Percentiles rank a stretch among this genome's conserved stretches.
Conservation (phyloP, 2,888 invertebrate genomes). For the Cylindroiulus punctatus region DNA sequence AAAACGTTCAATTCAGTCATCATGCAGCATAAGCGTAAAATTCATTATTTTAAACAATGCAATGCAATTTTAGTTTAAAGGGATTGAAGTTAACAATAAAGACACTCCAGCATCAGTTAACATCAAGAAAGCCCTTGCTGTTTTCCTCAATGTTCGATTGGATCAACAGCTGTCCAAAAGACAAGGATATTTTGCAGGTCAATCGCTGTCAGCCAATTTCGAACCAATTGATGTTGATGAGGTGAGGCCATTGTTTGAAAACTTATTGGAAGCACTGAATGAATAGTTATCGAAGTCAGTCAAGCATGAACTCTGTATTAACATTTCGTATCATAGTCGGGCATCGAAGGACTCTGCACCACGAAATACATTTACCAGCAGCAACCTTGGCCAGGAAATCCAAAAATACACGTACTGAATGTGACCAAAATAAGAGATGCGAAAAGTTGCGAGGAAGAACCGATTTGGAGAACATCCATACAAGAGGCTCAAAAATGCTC, state of each 20-base stretch:
- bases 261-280: not conserved
- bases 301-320: not conserved
- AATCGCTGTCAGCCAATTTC: not conserved
- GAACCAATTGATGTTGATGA: slow-evolving; percentile 52
- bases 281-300: not conserved
- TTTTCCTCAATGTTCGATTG: slow-evolving; percentile 64
- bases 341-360: slow-evolving; percentile 50
- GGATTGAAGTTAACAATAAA: slow-evolving; percentile 62
- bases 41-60: not conserved
- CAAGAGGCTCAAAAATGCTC: slow-evolving; percentile 54
- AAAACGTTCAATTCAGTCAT: not conserved
- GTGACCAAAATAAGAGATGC: slow-evolving; percentile 55
- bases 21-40: too few relatives aligned
- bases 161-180: slow-evolving; percentile 59
- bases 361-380: slow-evolving; percentile 52
- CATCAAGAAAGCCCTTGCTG: slow-evolving; percentile 65
- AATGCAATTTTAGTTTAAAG: slow-evolving; percentile 59
- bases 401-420: slow-evolving; percentile 38
- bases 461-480: slow-evolving; percentile 50
- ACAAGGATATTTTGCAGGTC: slow-evolving; percentile 52
- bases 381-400: slow-evolving; percentile 53
- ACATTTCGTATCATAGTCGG: slow-evolving; percentile 12
- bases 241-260: too few relatives aligned
- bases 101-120: slow-evolving; percentile 66
- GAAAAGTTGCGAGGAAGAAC: slow-evolving; percentile 48